Evolutionary conservation across 1,140 invertebrate species (phyloP), one percentile per base, ranked within the genome.

Genomic region (Mesaphorura yosii): DNA sequence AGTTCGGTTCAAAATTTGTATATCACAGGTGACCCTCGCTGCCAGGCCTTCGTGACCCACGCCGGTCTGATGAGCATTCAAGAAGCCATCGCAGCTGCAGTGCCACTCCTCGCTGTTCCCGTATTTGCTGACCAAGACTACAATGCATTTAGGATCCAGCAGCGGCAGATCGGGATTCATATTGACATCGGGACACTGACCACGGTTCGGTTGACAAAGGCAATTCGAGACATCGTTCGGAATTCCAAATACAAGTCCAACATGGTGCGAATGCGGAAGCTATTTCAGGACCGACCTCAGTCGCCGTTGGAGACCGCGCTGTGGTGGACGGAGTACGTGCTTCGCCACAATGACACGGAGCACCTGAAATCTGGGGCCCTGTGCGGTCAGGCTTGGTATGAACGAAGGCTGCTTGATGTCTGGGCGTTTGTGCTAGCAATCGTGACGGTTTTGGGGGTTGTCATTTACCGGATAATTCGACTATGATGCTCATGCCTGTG

Each of bases 181-280:
- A n/a, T 51, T 12, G 48, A 51, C 3, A 26, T 29, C 26, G n/a
- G 3, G 12, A 25, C 6, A 3, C 22, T 51, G 34, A 51, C 48
- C 3, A 3, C 23, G 20, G 48, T 6, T 5, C 17, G 41, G n/a
- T 25, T 51, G 20, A 5, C 15, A n/a, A 20, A 5, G 3, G 34
- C 48, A 10, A 40, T 51, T 14, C 7, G 12, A 3, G 38, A 51
- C 39, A 15, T 51, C 27, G 3, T 51, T 6, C 39, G 3, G 3
- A 41, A 51, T 5, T 69, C 22, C 60, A 56, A 44, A 19, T 56
- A 56, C 42, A 46, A 22, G 2, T n/a, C 22, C n/a, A 50, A 52
- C 10, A 48, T 53, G 27, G 38, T 51, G 37, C 0, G 17, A 23
- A 19, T 51, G 6, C 41, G 40, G 15, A 49, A 37, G 29, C 15